phyloP scores from a whole-genome alignment of 2,888 invertebrate species.

The Ochlodes sylvanus region DNA sequence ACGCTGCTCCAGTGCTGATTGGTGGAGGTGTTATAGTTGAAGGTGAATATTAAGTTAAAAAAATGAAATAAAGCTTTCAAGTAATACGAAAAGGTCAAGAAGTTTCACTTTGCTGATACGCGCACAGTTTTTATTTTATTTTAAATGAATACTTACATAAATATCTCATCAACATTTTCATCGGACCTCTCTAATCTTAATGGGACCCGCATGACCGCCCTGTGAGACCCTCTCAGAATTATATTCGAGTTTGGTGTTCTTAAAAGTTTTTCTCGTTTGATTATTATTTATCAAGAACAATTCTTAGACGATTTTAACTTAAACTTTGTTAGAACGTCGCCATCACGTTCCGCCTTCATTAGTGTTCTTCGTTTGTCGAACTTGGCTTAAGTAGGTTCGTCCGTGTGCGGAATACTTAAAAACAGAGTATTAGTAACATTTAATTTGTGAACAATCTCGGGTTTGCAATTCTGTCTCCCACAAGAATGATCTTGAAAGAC shows the following conservation, averaged over 20 bases:
- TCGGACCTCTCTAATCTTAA: no score
- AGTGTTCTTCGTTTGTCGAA: conserved; percentile 9
- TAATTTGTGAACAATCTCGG: conserved; percentile 14
- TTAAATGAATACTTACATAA: no score
- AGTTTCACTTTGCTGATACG: no score
- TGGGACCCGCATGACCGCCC: no score
- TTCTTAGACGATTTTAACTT: background rate
- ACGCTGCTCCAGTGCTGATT: no score
- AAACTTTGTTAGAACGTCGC: background rate
- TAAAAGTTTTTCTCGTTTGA: background rate
- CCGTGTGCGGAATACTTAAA: conserved; percentile 23
- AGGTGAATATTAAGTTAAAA: no score
- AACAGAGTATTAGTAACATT: conserved; percentile 14
- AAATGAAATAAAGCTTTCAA: no score
- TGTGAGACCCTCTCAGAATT: background rate
- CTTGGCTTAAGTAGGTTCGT: conserved; percentile 6
- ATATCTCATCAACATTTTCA: no score
- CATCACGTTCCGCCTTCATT: conserved; percentile 13
- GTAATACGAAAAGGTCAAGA: no score
- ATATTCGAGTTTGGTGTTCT: conserved; percentile 1
- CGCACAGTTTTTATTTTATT: no score
- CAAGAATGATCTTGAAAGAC: no score
- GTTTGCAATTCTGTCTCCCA: background rate
- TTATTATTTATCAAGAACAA: background rate
- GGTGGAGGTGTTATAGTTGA: no score